Evolutionary conservation across 64 coral and sea anemone species (phyloP).

Genomic region (Trachythela sp.): DNA sequence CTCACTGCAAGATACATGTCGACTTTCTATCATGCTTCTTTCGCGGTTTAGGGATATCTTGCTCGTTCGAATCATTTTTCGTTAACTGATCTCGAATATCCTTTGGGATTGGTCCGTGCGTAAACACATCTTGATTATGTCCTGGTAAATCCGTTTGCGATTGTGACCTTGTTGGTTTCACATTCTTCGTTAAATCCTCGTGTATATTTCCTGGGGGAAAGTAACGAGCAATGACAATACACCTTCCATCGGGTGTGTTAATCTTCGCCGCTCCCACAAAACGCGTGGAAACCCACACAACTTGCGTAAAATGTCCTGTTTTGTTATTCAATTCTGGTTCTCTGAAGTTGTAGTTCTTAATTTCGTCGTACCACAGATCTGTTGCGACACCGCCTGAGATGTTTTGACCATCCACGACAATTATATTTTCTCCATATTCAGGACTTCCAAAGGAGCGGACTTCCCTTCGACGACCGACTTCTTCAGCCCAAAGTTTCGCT

Average conservation of each 20-base stretch:
- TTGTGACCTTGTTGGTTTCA: background rate
- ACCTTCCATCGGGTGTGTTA: background rate
- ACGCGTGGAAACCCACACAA: background rate
- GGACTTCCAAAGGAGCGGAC: conserved; percentile 8
- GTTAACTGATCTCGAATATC: background rate
- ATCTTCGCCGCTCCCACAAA: conserved; percentile 18
- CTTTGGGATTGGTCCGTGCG: background rate
- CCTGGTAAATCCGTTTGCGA: background rate
- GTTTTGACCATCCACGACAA: background rate
- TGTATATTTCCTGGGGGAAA: conserved; percentile 13
- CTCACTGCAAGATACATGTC: background rate
- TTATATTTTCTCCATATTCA: conserved; percentile 8
- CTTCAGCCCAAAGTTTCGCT: conserved; percentile 10
- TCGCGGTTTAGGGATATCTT: background rate
- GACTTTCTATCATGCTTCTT: background rate
- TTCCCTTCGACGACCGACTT: background rate
- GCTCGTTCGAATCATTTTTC: background rate
- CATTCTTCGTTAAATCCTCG: background rate
- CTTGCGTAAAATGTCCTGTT: conserved; percentile 21
- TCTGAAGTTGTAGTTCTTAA: conserved; percentile 2
- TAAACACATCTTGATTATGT: conserved; percentile 4
- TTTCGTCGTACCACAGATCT: conserved; percentile 17
- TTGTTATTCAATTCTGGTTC: conserved; percentile 4
- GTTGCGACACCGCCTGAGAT: background rate
- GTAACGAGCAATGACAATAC: conserved; percentile 8